Evolutionary conservation across 2,113 vertebrate genomes (phyloP).

Genomic region (Steatornis caripensis): DNA sequence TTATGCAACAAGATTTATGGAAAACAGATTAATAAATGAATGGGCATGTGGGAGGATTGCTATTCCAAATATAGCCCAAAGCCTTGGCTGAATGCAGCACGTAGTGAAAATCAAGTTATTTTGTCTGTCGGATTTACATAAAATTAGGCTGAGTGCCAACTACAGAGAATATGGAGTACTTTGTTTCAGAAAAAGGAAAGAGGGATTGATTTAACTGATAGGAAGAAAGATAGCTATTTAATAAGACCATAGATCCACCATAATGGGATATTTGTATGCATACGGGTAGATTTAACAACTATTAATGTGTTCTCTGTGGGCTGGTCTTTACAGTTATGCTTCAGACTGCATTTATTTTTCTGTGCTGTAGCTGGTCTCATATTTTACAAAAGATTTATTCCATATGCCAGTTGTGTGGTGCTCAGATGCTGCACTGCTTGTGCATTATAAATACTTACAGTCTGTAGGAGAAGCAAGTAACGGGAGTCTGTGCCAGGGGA

Average conservation of each 20-base stretch:
- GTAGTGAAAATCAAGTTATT: background rate
- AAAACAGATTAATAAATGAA: slow-evolving; percentile 13
- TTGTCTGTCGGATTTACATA: slow-evolving; percentile 8
- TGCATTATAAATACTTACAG: background rate
- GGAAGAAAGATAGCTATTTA: background rate
- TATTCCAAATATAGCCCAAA: background rate
- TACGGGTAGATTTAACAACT: background rate
- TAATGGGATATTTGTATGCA: background rate
- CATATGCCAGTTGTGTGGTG: background rate
- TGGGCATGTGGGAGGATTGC: background rate
- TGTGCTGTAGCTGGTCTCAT: background rate
- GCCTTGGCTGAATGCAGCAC: background rate
- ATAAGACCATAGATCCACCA: background rate
- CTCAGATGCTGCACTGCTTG: background rate
- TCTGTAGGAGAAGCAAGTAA: background rate
- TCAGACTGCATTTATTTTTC: background rate
- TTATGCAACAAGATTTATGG: slow-evolving; percentile 29
- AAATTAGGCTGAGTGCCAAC: background rate
- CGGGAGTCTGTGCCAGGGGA: background rate
- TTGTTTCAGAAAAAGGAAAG: background rate
- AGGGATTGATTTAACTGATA: slow-evolving; percentile 14
- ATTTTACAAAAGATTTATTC: background rate
- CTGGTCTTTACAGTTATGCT: background rate
- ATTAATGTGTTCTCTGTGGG: background rate
- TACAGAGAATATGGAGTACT: background rate